Conservation (phyloP, 2,797 vertebrate genomes). For the Siniperca undulata region DNA sequence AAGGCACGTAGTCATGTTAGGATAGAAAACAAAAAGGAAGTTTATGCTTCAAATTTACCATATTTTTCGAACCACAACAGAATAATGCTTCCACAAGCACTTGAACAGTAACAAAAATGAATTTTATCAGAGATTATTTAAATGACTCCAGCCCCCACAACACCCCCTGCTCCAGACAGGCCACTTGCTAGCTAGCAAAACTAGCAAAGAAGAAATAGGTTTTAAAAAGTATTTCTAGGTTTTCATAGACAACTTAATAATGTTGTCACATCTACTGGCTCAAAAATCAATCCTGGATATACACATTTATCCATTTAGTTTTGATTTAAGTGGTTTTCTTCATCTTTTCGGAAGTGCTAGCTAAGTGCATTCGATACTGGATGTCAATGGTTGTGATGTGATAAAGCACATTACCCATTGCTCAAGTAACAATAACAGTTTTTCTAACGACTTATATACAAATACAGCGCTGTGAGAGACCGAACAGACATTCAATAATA, state of each 20-base stretch:
- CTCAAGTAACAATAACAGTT: neutral
- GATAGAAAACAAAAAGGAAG: neutral
- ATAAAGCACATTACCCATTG: neutral
- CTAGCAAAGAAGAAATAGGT: neutral
- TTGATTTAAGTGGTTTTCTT: neutral
- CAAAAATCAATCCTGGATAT: neutral
- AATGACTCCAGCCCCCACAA: too few species aligned
- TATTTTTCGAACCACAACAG: neutral
- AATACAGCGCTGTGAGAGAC: neutral
- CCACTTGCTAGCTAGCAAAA: neutral
- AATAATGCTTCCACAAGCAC: too few species aligned
- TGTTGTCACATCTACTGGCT: neutral
- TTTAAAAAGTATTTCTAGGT: neutral
- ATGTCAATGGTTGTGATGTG: neutral
- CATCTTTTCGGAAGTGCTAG: neutral
- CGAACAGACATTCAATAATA: neutral
- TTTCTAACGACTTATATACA: neutral
- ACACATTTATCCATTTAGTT: neutral
- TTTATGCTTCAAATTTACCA: neutral
- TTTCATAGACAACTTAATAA: neutral
- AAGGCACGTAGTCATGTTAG: neutral
- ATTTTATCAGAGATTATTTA: too few species aligned
- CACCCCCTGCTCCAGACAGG: neutral
- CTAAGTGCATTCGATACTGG: rapidly evolving
- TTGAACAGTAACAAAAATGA: too few species aligned